Base-by-base conservation (phyloP, 2,797 vertebrate species). In the Xerus rutilus region DNA sequence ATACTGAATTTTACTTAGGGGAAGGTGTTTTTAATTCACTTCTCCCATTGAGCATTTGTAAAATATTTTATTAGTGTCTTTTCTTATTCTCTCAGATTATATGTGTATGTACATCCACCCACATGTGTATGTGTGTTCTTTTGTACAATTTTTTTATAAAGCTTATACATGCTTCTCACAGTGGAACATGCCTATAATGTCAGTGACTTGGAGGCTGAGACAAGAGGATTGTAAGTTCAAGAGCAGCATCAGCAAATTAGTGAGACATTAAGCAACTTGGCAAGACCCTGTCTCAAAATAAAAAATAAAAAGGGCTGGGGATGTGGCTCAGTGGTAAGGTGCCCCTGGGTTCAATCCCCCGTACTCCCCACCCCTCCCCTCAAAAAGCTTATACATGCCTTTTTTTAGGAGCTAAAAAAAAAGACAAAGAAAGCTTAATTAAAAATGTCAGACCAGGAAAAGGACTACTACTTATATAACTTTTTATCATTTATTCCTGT, bases 361-460 rank as follows among this genome's bases (percentile, higher is more conserved):
- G 21, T 59, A 59, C 21, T 21, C 39, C 39, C 39, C 39, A 39
- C 39, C 39, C 39, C 39, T 39, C 39, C 54, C 54, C 54, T 20
- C 18, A 59, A 59, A 59, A 59, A 59, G 9, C 2, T 23, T 59
- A 59, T 23, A n/a, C 32, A 65, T 79, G 95, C 57, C 94, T 96
- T 20, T 93, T 57, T 91, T 88, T 15, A 32, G 10, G 43, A 76
- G 54, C 18, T 54, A 54, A 81, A 65, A 30, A 28, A 76, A 32
- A 45, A 52, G 57, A 23, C 21, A 90, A 74, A 45, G 45, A 90
- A 97, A 94, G 70, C 52, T 94, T 88, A 94, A 20, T 39, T 47
- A 89, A 32, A 96, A 97, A 92, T 96, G 88, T 91, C 94, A 93
- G 45, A 64, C 35, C 78, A 92, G 82, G 57, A 91, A 23, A 59